Base-by-base conservation (phyloP, 2,113 vertebrate species). In the Cyprinodon variegatus region DNA sequence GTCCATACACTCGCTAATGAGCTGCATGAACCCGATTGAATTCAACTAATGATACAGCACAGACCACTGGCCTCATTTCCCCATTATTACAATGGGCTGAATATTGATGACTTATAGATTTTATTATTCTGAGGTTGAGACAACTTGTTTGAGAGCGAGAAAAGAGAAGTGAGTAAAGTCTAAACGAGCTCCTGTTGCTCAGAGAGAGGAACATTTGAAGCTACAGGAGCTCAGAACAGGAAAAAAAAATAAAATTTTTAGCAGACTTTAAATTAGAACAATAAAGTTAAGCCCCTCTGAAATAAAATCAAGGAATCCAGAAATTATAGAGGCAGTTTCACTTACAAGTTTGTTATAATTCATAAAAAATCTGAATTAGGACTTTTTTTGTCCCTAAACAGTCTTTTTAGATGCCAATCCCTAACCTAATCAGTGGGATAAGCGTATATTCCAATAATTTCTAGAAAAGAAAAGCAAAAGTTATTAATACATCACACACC, bases 71-170 rank as follows among this genome's bases (percentile, higher is more conserved):
- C 71, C 72, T 87, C 69, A 41, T 78, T 83, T 82, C 75, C 77
- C 78, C 79, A 77, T 83, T 61, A 76, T 82, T 78, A 81, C 65
- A 61, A 83, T 77, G 77, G 65, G 70, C 65, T 64, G 70, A 45
- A 40, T 86, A 90, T 86, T 86, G 90, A 89, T 79, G 60, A 65
- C 61, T 68, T 83, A 85, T 87, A 65, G 75, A 90, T 82, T 91
- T 86, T 53, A 89, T 87, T 89, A 86, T 53, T 71, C 3, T 37
- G n/a, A 15, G 65, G 66, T 43, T 0, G 43, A 82, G 72, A 11
- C 68, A 40, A n/a, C 67, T 11, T 2, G 60, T 73, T 69, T 71
- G 68, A 60, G 62, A 77, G 65, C 17, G 43, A 60, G 41, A 68
- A 53, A 70, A 61, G 40, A 38, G 8, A 69, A 13, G 37, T 13